phyloP scores from a whole-genome alignment of 1,140 invertebrate genomes.

The Sminthurinus signatus region DNA sequence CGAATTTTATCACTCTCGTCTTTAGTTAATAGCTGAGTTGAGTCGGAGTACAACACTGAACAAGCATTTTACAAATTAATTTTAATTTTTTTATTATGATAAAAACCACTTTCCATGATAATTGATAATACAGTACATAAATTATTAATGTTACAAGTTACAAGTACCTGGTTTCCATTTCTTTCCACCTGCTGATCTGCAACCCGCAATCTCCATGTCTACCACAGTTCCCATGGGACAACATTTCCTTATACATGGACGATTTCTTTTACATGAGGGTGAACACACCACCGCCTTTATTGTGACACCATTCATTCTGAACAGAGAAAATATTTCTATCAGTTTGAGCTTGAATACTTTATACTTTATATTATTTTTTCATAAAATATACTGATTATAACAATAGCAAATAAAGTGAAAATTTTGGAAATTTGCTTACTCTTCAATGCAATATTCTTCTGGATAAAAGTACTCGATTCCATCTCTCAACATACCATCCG shows the following conservation, averaged over 20 bases:
- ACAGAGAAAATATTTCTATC: too few relatives aligned
- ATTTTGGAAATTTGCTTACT: conserved; percentile 14
- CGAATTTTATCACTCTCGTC: conserved; percentile 3
- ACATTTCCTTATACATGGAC: conserved; percentile 33
- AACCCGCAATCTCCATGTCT: conserved; percentile 24
- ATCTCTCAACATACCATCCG: conserved; percentile 18
- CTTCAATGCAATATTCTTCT: conserved; percentile 35
- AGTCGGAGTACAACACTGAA: too few relatives aligned
- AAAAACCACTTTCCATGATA: too few relatives aligned
- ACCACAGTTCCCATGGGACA: conserved; percentile 29
- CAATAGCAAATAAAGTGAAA: conserved; percentile 9
- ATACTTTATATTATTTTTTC: too few relatives aligned
- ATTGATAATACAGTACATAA: too few relatives aligned
- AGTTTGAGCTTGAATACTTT: too few relatives aligned
- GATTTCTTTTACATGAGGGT: conserved; percentile 14
- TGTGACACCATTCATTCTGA: conserved; percentile 11
- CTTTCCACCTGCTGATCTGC: conserved; percentile 17
- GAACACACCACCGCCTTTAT: conserved; percentile 23
- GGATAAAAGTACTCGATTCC: conserved; percentile 27
- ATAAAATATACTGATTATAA: too few relatives aligned
- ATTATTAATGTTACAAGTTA: too few relatives aligned
- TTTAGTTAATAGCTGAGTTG: not conserved
- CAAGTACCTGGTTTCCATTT: conserved; percentile 29
- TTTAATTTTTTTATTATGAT: not conserved
- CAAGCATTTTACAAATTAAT: too few relatives aligned